phyloP scores from a whole-genome alignment of 1,140 invertebrate genomes.

The Drosophila kanapiae region DNA sequence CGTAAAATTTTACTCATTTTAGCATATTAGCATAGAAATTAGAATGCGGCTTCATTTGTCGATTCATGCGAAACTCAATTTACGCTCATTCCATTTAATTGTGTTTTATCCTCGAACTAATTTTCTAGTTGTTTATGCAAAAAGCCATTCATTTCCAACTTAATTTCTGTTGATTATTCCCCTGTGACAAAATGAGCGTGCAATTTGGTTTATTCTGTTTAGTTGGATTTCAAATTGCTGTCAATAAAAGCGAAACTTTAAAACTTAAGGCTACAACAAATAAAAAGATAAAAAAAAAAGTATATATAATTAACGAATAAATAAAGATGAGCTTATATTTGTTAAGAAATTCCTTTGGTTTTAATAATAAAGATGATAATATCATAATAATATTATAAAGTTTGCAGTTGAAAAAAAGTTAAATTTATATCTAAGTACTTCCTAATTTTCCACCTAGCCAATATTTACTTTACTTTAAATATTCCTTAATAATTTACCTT shows the following conservation, averaged over 20 bases:
- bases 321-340: background rate
- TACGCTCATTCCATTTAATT: conserved; percentile 11
- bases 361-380: background rate
- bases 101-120: background rate
- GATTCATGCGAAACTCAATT: conserved; percentile 10
- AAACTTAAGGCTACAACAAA: background rate
- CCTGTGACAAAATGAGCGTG: background rate
- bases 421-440: background rate
- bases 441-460: background rate
- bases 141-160: conserved; percentile 1
- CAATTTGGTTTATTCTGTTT: background rate
- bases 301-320: no score
- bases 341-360: background rate
- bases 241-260: background rate
- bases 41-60: conserved; percentile 6
- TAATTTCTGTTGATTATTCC: conserved; percentile 18
- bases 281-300: background rate
- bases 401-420: background rate
- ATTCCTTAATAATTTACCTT: no score
- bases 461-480: no score
- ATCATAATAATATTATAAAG: background rate
- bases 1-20: background rate
- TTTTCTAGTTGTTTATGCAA: background rate
- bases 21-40: conserved; percentile 12
- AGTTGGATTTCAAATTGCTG: background rate